Evolutionary conservation across 2,888 invertebrate species (phyloP).

Genomic region (Lasiommata megera): DNA sequence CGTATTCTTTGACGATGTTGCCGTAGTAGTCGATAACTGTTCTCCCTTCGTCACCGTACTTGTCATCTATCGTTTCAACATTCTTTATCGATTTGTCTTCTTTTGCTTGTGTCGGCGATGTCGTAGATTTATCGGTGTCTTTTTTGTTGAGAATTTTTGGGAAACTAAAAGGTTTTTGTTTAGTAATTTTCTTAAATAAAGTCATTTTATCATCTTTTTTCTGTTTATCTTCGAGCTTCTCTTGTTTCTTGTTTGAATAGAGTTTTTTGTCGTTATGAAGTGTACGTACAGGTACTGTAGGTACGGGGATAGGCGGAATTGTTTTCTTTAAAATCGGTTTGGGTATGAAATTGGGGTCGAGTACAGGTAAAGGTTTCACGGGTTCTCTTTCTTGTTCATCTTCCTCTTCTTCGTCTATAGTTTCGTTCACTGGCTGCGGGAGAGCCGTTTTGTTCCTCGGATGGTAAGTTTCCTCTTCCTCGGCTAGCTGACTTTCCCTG

Average conservation of each 20-base stretch:
- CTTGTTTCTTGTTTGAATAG: slow-evolving; percentile 29
- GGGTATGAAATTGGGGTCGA: slow-evolving; percentile 87
- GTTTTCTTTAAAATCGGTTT: slow-evolving; percentile 89
- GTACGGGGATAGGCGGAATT: slow-evolving; percentile 52
- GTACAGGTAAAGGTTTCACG: slow-evolving; percentile 82
- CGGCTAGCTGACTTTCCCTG: slow-evolving; percentile 54
- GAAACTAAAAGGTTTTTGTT: slow-evolving; percentile 61
- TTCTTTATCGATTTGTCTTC: slow-evolving; percentile 40
- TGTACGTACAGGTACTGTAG: neutral
- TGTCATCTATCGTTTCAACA: slow-evolving; percentile 50
- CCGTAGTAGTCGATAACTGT: slow-evolving; percentile 90
- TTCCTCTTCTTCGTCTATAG: slow-evolving; percentile 62
- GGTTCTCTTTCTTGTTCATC: slow-evolving; percentile 81
- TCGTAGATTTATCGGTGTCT: slow-evolving; percentile 50
- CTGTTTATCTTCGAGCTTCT: slow-evolving; percentile 39
- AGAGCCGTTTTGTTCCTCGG: slow-evolving; percentile 79
- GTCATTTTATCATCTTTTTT: slow-evolving; percentile 64
- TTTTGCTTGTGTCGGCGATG: slow-evolving; percentile 33
- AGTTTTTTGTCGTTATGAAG: slow-evolving; percentile 29
- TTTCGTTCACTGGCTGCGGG: slow-evolving; percentile 48
- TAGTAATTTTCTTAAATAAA: slow-evolving; percentile 68
- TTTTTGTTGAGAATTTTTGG: slow-evolving; percentile 64
- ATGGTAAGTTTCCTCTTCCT: slow-evolving; percentile 86
- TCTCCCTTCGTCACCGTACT: slow-evolving; percentile 83
- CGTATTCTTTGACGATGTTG: slow-evolving; percentile 88